A percentile compares a stretch with the other conserved stretches of the same genome.
Evolutionary conservation across 2,888 invertebrate species (phyloP).

Genomic region (Apocheima hispidaria): DNA sequence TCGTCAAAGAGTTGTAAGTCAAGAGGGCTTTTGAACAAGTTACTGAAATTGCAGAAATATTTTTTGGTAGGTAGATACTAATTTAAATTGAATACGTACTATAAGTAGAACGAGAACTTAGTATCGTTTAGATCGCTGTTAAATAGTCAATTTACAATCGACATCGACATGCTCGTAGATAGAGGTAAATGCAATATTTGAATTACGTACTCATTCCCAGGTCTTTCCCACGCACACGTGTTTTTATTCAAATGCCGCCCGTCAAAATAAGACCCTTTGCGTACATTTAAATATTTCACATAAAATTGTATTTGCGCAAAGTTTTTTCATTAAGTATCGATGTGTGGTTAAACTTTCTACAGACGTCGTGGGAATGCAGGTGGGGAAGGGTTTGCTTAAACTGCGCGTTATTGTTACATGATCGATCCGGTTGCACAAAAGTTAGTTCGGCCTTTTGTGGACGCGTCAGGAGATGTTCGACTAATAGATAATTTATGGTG

Average conservation of each 20-base stretch:
- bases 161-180: not conserved
- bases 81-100: too few species aligned
- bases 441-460: constrained; percentile 77
- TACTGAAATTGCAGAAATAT: too few species aligned
- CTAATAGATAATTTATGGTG: constrained; percentile 85
- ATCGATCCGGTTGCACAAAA: constrained; percentile 80
- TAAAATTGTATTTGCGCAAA: constrained; percentile 80
- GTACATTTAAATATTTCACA: constrained; percentile 79
- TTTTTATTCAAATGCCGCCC: constrained; percentile 63
- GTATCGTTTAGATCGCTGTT: too few species aligned
- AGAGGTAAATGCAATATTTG: not conserved
- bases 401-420: constrained; percentile 60
- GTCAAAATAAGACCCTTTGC: constrained; percentile 69
- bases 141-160: not conserved
- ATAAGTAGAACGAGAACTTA: too few species aligned
- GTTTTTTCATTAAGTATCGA: constrained; percentile 65
- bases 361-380: constrained; percentile 83
- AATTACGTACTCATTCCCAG: constrained; percentile 51
- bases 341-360: constrained; percentile 77
- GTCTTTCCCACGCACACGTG: constrained; percentile 72
- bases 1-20: too few species aligned
- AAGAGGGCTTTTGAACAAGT: too few species aligned
- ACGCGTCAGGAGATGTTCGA: constrained; percentile 79
- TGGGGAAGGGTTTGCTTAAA: constrained; percentile 77
- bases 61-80: too few species aligned